Conservation (phyloP, 2,113 vertebrate genomes). For the Dryoscopus gambensis region DNA sequence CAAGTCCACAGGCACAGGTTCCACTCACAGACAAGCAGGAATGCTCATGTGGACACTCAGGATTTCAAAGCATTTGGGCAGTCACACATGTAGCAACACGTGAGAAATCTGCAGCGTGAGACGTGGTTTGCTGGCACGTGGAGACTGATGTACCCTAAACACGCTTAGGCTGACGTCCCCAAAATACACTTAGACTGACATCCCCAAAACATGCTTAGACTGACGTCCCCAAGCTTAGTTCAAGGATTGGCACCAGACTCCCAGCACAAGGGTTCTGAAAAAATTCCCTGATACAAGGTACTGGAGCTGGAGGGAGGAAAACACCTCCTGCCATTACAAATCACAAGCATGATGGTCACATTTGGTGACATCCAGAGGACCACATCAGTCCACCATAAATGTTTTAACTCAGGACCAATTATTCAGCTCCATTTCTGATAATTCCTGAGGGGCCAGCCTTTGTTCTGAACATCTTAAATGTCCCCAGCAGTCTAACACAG, state of each 20-base stretch:
- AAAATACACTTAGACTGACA: not conserved
- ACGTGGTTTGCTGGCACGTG: not conserved
- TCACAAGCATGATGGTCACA: not conserved
- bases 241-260: not conserved
- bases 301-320: not conserved
- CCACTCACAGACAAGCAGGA: conserved; percentile 1
- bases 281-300: not conserved
- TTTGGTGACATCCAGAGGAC: not conserved
- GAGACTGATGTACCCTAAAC: not conserved
- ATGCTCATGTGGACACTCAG: not conserved
- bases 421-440: not conserved
- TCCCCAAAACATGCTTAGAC: not conserved
- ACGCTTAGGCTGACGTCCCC: not conserved
- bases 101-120: not conserved
- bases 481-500: not conserved
- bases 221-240: not conserved
- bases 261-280: not conserved
- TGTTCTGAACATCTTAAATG: not conserved
- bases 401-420: not conserved
- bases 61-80: not conserved
- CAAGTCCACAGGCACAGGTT: conserved; percentile 28
- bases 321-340: not conserved
- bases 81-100: not conserved
- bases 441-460: not conserved
- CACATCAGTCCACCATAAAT: not conserved